Base-by-base conservation (phyloP, 1,140 invertebrate genomes). In the Drosophila busckii region DNA sequence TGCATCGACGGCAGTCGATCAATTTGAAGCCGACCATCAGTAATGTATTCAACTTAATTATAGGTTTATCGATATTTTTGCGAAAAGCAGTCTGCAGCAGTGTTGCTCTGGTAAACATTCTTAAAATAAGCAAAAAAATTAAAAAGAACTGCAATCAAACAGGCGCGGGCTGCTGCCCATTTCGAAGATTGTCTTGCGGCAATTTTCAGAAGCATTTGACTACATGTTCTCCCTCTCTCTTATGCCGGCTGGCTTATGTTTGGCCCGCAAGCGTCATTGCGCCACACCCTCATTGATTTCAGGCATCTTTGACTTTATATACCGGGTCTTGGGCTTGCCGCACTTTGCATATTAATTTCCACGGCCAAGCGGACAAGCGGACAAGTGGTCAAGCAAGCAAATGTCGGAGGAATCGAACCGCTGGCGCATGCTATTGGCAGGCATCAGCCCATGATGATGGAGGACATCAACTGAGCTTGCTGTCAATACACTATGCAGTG, bases 321-420 rank as follows among this genome's bases (percentile, higher is more conserved):
- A 40, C 26, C 23, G 32, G 42, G 26, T 7, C 26, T 19, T 26
- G 59, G 60, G 62, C 52, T 59, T 64, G 70, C 46, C 69, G 54
- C 56, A 82, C 62, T 82, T 82, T 82, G 75, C 75, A 82, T 82
- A 82, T 83, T 82, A 82, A 82, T 82, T 82, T 69, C 70, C 29
- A 4, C 16, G 13, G 19, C 20, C 20, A 44, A 12, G 45, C 31
- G 20, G 17, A 19, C 25, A 31, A 35, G n/a, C 13, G 22, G 10
- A 31, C 60, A 60, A 41, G 48, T 42, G 48, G n/a, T n/a, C n/a
- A n/a, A n/a, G n/a, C n/a, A n/a, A n/a, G n/a, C n/a, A n/a, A n/a
- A n/a, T n/a, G n/a, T n/a, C n/a, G n/a, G n/a, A n/a, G n/a, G n/a
- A n/a, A n/a, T n/a, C n/a, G n/a, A n/a, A n/a, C n/a, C n/a, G 52